Base-by-base conservation (phyloP, 2,888 invertebrate species). In the Notodonta dromedarius region DNA sequence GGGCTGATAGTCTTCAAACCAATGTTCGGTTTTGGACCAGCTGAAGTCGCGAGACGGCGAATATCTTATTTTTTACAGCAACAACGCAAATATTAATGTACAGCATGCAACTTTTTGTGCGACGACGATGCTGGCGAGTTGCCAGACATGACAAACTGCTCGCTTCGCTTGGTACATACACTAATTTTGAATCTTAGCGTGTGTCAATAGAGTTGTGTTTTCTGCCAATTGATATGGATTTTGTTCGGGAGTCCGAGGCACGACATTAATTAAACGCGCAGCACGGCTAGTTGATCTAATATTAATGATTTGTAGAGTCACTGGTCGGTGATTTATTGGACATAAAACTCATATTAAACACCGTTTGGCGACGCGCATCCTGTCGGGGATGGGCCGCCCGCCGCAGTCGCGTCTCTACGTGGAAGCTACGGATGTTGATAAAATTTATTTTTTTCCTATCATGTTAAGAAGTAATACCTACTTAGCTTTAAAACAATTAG, bases 261-360 rank as follows among this genome's bases (percentile, higher is more conserved):
- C 54, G 69, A 66, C 68, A 72, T 73, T 75, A 76, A 76, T 71
- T 69, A 65, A 61, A 57, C 46, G 67, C n/a, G n/a, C n/a, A 65
- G 56, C 59, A 54, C 58, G 57, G 64, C 60, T 67, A 65, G 67
- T 71, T 66, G 62, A 70, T 75, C 63, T 72, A 64, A 71, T 73
- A 71, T 71, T 65, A 70, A 71, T 74, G 70, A 72, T 62, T 61
- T 58, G 68, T 67, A 57, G 50, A 24, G 56, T 40, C 48, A 32
- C 54, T 46, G 40, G 32, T 40, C 58, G 60, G 56, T 71, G 69
- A 68, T 70, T 61, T 68, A 69, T 61, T 56, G 16, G 58, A 52
- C 62, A 63, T 40, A 44, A 50, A 52, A 65, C 62, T 59, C 53
- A 58, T 65, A 63, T 63, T 65, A 66, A 66, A 40, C n/a, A n/a